phyloP scores from a whole-genome alignment of 2,797 vertebrate genomes.

The Sebastes miniatus region DNA sequence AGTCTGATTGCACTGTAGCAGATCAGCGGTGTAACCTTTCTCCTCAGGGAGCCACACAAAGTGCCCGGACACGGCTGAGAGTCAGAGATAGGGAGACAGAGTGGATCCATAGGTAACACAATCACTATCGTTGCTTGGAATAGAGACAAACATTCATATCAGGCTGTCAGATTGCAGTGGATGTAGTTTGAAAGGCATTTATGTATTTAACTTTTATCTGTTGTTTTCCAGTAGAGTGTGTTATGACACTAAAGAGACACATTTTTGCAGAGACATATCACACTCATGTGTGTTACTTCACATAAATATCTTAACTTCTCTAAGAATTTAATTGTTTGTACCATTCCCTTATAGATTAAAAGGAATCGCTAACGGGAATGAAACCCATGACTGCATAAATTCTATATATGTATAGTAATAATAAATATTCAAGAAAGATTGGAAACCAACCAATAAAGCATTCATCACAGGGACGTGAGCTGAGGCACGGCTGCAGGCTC shows the following conservation, averaged over 20 bases:
- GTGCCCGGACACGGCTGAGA: constrained; percentile 33
- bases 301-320: constrained; percentile 37
- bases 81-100: constrained; percentile 43
- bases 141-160: constrained; percentile 14
- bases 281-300: constrained; percentile 23
- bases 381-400: constrained; percentile 54
- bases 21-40: constrained; percentile 52
- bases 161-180: constrained; percentile 19
- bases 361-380: constrained; percentile 29
- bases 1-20: constrained; percentile 51
- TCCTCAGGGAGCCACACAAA: constrained; percentile 43
- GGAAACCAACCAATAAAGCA: constrained; percentile 62
- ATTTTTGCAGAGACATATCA: constrained; percentile 11
- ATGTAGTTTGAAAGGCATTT: constrained; percentile 20
- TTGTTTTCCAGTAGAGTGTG: constrained; percentile 3
- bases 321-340: constrained; percentile 33
- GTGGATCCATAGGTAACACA: constrained; percentile 41
- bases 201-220: constrained; percentile 11
- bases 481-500: constrained; percentile 54
- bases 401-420: constrained; percentile 57
- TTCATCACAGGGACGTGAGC: constrained; percentile 68
- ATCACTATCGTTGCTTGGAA: constrained; percentile 22
- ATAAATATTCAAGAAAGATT: constrained; percentile 69
- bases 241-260: not conserved
- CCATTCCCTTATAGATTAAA: constrained; percentile 41